Conservation (phyloP, 2,797 vertebrate genomes). For the Acanthornis magna region DNA sequence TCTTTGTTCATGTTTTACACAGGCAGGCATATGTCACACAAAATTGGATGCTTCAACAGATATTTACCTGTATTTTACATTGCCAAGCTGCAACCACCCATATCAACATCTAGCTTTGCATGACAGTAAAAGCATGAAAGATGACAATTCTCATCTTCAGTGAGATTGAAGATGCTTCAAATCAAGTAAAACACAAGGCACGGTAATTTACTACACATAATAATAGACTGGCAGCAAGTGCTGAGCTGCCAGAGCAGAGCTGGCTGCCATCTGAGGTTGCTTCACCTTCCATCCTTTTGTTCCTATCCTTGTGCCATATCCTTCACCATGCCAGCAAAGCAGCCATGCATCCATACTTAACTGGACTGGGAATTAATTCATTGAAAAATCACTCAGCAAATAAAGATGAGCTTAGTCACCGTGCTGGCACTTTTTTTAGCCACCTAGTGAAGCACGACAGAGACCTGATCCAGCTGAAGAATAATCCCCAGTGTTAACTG, state of each 20-base stretch:
- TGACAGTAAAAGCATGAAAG: not conserved
- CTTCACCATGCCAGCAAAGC: not conserved
- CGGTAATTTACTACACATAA: not conserved
- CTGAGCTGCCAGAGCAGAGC: not conserved
- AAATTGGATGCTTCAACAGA: not conserved
- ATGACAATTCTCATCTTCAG: not conserved
- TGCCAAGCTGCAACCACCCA: not conserved
- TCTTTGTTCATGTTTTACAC: not conserved
- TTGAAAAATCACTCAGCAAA: not conserved
- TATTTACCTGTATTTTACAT: not conserved
- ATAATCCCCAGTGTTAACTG: not conserved
- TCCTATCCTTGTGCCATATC: not conserved
- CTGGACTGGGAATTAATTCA: not conserved
- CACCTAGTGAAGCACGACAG: not conserved
- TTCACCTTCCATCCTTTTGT: not conserved
- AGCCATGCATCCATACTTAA: not conserved
- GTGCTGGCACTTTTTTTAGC: not conserved
- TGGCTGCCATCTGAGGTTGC: not conserved
- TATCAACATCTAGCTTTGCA: not conserved
- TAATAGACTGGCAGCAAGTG: not conserved
- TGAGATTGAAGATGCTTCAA: not conserved
- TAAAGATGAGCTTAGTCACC: not conserved
- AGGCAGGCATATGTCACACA: not conserved
- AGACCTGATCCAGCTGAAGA: not conserved
- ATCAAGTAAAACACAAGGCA: not conserved